phyloP scores from a whole-genome alignment of 2,113 vertebrate genomes.

The Apteryx owenii region DNA sequence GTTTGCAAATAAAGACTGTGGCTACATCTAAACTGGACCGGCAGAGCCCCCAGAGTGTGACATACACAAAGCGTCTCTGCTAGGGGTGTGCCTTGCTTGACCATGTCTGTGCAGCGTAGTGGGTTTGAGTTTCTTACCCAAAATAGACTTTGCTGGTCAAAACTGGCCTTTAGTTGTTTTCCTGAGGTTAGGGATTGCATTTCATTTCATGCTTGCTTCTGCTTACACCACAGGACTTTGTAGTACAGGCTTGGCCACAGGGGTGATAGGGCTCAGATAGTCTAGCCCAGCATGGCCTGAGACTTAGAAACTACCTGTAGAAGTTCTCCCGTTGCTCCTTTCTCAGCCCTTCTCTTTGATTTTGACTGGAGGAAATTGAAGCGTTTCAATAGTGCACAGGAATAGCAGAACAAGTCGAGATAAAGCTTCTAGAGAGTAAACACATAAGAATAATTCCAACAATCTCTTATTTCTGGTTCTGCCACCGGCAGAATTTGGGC shows the following conservation, averaged over 20 bases:
- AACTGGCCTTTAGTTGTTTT: background rate
- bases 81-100: background rate
- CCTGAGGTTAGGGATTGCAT: fast-evolving
- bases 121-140: background rate
- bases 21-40: fast-evolving
- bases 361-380: background rate
- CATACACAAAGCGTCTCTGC: background rate
- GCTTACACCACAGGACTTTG: background rate
- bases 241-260: background rate
- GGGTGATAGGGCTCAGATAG: background rate
- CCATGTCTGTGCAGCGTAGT: background rate
- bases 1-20: background rate
- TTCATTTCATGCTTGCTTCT: background rate
- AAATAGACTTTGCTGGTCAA: background rate
- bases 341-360: background rate
- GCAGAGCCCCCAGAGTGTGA: background rate
- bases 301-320: background rate
- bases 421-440: background rate
- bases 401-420: background rate
- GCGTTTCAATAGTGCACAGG: background rate
- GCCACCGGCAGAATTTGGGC: background rate
- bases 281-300: background rate
- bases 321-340: background rate
- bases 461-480: background rate
- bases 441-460: background rate